A percentile compares a stretch with the other conserved stretches of the same genome.
These are phyloP conservation scores for Chaetophractus vellerosus DNA, from an alignment of 2,797 vertebrate genomes.

Conservation along the genomic window DNA sequence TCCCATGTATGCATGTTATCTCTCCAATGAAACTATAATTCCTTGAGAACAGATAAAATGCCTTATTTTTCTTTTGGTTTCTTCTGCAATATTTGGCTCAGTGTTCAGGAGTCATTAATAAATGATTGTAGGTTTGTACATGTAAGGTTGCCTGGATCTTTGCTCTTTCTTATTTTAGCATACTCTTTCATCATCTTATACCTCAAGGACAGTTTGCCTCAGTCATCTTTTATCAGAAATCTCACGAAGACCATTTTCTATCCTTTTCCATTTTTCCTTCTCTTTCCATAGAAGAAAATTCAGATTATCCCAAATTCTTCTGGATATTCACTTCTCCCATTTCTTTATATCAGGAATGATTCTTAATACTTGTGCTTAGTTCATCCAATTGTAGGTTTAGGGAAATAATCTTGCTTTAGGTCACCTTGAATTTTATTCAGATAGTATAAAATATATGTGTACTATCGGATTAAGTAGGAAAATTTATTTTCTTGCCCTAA, in stretches of 20 bases:
- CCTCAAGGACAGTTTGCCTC: background rate
- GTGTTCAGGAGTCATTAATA: background rate
- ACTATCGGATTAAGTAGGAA: background rate
- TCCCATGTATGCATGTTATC: background rate
- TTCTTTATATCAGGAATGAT: background rate
- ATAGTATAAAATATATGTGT: background rate
- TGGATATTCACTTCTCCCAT: background rate
- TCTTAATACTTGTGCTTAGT: background rate
- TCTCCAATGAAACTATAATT: background rate
- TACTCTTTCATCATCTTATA: background rate
- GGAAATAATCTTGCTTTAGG: background rate
- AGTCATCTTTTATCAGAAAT: background rate
- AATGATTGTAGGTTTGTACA: background rate
- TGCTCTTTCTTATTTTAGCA: background rate
- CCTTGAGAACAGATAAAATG: background rate
- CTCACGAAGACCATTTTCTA: background rate
- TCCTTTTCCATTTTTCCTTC: background rate
- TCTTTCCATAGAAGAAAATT: background rate
- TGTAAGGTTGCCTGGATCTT: background rate
- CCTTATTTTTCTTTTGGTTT: background rate
- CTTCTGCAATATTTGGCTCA: background rate
- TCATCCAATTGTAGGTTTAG: background rate
- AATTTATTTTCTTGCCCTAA: constrained; percentile 29
- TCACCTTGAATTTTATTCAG: constrained; percentile 19
- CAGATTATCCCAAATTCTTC: background rate